Evolutionary conservation across 2,797 vertebrate genomes (phyloP).

Genomic region (Enteromius treurensis): DNA sequence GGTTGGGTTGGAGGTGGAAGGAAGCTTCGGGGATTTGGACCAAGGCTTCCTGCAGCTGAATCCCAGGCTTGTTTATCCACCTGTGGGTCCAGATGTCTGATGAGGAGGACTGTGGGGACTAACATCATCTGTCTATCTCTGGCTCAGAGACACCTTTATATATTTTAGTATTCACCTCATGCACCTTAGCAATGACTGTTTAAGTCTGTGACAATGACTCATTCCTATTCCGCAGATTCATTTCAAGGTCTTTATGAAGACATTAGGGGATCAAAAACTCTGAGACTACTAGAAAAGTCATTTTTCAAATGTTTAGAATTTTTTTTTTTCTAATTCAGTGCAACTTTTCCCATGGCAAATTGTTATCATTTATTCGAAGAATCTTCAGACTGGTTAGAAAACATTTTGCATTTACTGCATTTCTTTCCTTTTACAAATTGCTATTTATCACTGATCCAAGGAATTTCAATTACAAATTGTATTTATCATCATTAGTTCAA

Average conservation of each 20-base stretch:
- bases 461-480: not conserved
- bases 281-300: not conserved
- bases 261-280: not conserved
- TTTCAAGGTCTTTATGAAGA: slow-evolving; percentile 14
- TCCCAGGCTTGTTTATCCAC: slow-evolving; percentile 69
- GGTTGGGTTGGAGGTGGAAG: slow-evolving; percentile 47
- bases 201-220: slow-evolving; percentile 22
- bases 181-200: slow-evolving; percentile 9
- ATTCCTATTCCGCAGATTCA: not conserved
- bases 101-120: slow-evolving; percentile 18
- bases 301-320: not conserved
- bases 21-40: slow-evolving; percentile 31
- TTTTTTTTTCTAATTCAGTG: not conserved
- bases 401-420: not conserved
- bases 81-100: slow-evolving; percentile 79
- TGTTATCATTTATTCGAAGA: not conserved
- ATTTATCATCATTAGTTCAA: not conserved
- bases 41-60: slow-evolving; percentile 77
- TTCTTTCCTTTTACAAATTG: not conserved
- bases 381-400: not conserved
- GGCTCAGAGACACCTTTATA: slow-evolving; percentile 14
- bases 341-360: not conserved
- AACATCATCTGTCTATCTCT: slow-evolving; percentile 48
- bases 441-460: not conserved
- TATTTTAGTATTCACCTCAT: slow-evolving; percentile 30